phyloP scores from a whole-genome alignment of 2,888 invertebrate species.

The Lasiommata megera region DNA sequence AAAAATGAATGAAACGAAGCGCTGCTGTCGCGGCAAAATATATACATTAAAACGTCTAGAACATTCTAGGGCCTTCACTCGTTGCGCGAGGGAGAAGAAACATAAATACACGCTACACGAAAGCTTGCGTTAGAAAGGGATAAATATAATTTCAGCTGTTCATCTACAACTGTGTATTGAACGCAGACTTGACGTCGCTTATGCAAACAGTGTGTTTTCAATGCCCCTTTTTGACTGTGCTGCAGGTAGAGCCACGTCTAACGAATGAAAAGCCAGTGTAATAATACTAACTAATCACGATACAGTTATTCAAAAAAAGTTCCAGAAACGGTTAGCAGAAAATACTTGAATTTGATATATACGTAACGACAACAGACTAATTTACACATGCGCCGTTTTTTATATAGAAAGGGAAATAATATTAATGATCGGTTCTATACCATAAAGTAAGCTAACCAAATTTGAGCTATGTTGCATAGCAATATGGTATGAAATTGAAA shows the following conservation, averaged over 20 bases:
- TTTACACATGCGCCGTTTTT: neutral
- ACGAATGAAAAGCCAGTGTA: constrained; percentile 23
- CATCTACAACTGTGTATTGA: constrained; percentile 45
- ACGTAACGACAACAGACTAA: constrained; percentile 7
- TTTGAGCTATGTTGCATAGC: neutral
- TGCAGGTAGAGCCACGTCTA: constrained; percentile 4
- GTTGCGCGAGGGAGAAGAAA: constrained; percentile 54
- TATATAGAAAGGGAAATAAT: constrained; percentile 20
- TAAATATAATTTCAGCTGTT: constrained; percentile 62
- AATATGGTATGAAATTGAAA: constrained; percentile 5
- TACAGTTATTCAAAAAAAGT: neutral
- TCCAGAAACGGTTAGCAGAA: neutral
- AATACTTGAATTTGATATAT: neutral
- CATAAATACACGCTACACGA: constrained; percentile 1
- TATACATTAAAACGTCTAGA: constrained; percentile 85
- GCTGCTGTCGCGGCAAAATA: constrained; percentile 82
- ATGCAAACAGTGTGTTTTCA: constrained; percentile 30
- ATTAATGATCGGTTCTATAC: constrained; percentile 8
- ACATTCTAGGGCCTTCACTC: constrained; percentile 83
- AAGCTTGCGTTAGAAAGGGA: constrained; percentile 55
- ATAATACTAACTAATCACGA: constrained; percentile 17
- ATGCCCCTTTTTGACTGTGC: constrained; percentile 12
- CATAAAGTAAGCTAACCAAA: neutral
- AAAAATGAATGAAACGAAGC: constrained; percentile 78
- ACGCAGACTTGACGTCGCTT: constrained; percentile 46